A percentile compares a stretch with the other conserved stretches of the same genome.
These are phyloP conservation scores for Poeciliopsis infans DNA, from an alignment of 2,797 vertebrate genomes.

Conservation along the genomic window DNA sequence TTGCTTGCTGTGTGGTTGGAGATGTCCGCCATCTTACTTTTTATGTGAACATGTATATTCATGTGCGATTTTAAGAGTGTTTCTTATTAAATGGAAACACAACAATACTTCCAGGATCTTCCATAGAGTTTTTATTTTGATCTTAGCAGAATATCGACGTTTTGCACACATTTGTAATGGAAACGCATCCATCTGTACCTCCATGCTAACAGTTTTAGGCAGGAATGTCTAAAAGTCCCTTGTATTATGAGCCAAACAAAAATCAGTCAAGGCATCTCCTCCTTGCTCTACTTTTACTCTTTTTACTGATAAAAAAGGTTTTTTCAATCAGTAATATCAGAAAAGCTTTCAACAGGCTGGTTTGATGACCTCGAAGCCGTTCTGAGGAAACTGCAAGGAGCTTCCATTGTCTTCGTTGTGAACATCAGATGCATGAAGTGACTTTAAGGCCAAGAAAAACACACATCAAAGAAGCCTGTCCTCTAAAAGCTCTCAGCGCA, in stretches of 20 bases:
- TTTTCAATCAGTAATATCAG: no score
- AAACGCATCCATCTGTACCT: neutral
- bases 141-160: no score
- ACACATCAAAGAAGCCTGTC: conserved; percentile 61
- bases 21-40: no score
- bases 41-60: no score
- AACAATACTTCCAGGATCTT: no score
- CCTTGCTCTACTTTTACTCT: neutral
- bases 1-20: no score
- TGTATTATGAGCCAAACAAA: neutral
- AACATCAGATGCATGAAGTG: conserved; percentile 61
- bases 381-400: conserved; percentile 29
- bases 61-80: no score
- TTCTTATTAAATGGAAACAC: no score
- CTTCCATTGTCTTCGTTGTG: conserved; percentile 36
- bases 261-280: neutral
- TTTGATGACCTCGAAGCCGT: conserved; percentile 13
- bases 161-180: no score
- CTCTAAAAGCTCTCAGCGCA: conserved; percentile 25
- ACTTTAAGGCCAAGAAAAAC: conserved; percentile 61
- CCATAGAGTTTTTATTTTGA: no score
- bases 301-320: neutral
- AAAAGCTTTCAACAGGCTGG: neutral
- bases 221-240: neutral
- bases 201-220: neutral